Base-by-base conservation (phyloP, 2,797 vertebrate genomes). In the Lutjanus campechanus region DNA sequence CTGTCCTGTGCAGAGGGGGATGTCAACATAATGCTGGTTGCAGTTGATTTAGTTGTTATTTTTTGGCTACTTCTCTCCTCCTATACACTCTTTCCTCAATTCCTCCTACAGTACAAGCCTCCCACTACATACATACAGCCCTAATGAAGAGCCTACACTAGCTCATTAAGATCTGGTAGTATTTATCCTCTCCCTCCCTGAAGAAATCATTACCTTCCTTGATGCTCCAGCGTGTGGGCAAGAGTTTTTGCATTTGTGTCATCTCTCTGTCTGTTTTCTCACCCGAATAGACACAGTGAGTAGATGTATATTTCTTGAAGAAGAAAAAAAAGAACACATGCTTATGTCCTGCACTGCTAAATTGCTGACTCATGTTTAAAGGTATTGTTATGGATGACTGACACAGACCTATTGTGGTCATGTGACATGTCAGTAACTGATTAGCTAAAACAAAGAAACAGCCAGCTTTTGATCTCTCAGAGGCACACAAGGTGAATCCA, bases 181-280 rank as follows among this genome's bases (percentile, higher is more conserved):
- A 64, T 87, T 83, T 76, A 78, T 67, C 25, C 51, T 70, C 63
- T 64, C 12, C 51, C 66, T 79, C 70, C 61, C 76, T 59, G 50
- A 81, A 85, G 65, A 85, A 87, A 77, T 83, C 72, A 78, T 76
- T 74, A 47, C 20, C 51, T 46, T 74, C 53, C 72, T 82, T 85
- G 51, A 84, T 79, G 72, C 40, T 49, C 50, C 49, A 17, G 11
- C 12, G 15, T 12, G 77, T 69, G 22, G 55, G 49, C 53, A 41
- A 40, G 6, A 67, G 22, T 78, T 65, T 79, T 68, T 61, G 64
- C 41, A 62, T 77, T 73, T 53, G 36, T 5, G 22, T 69, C 60
- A 50, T 54, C 12, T 36, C 29, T 36, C 29, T 36, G 29, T 36
- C 25, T 9, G 5, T 75, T 76, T 19, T 53, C n/a, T 25, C 59